phyloP scores from a whole-genome alignment of 1,140 invertebrate species.

The Drosophila erecta region DNA sequence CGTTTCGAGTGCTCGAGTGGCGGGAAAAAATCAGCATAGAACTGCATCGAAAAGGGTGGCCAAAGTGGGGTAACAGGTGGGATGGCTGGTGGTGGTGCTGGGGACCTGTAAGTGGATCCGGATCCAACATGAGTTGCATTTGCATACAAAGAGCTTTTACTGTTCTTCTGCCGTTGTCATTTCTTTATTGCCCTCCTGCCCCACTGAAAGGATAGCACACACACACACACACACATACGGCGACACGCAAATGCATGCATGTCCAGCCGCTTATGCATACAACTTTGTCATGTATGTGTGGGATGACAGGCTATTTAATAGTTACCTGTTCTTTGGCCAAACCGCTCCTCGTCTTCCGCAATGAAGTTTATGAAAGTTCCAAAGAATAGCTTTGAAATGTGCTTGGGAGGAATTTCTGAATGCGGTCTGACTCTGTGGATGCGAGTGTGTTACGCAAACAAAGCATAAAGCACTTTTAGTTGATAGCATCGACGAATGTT shows the following conservation, averaged over 20 bases:
- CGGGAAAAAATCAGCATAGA: slow-evolving; percentile 39
- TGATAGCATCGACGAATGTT: slow-evolving; percentile 19
- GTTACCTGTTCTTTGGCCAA: slow-evolving; percentile 45
- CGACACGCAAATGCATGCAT: not conserved
- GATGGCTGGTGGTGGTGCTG: slow-evolving; percentile 28
- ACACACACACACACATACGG: not conserved
- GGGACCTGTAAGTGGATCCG: slow-evolving; percentile 62
- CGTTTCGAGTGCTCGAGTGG: slow-evolving; percentile 61
- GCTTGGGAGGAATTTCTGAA: slow-evolving; percentile 13
- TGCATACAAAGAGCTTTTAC: slow-evolving; percentile 71
- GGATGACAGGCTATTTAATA: slow-evolving; percentile 53
- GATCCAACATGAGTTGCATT: slow-evolving; percentile 60
- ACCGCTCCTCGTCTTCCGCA: slow-evolving; percentile 22
- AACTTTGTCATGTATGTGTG: slow-evolving; percentile 16
- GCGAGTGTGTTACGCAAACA: slow-evolving; percentile 17
- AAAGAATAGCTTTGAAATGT: slow-evolving; percentile 33
- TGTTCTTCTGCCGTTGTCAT: slow-evolving; percentile 57
- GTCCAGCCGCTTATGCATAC: slow-evolving; percentile 29
- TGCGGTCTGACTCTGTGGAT: slow-evolving; percentile 9
- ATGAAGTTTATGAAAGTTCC: slow-evolving; percentile 42
- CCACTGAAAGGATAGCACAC: slow-evolving; percentile 20
- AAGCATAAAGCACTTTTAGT: slow-evolving; percentile 6
- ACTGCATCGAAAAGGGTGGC: slow-evolving; percentile 29
- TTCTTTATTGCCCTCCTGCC: slow-evolving; percentile 45
- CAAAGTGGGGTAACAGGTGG: not conserved